phyloP scores from a whole-genome alignment of 2,113 vertebrate species.

The Gasterosteus nipponicus region DNA sequence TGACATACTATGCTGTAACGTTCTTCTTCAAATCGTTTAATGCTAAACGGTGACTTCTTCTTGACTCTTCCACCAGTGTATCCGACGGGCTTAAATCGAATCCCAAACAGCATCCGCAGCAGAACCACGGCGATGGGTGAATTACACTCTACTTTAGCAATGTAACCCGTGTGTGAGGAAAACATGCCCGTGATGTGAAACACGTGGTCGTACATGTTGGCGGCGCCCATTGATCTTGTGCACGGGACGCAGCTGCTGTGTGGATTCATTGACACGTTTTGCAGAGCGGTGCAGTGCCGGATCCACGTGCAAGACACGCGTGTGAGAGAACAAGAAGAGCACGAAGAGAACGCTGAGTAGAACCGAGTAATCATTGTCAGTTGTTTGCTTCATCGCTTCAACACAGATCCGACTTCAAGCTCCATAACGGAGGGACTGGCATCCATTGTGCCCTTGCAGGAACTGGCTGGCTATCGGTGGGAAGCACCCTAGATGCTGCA shows the following conservation, averaged over 20 bases:
- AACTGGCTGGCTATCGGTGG: neutral
- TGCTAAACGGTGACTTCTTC: too few species aligned
- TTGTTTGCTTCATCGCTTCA: neutral
- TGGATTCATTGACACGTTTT: constrained; percentile 3
- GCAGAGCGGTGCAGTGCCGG: neutral
- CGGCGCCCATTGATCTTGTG: constrained; percentile 3
- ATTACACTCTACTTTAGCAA: neutral
- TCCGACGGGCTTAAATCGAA: too few species aligned
- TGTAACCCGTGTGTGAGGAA: neutral
- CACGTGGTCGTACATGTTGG: neutral
- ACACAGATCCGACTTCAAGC: too few species aligned
- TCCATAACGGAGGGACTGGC: neutral
- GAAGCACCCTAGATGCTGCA: neutral
- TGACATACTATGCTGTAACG: too few species aligned
- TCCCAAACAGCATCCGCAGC: neutral
- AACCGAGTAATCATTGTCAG: constrained; percentile 28
- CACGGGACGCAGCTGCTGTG: constrained; percentile 17
- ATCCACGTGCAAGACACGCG: constrained; percentile 3
- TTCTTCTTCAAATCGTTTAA: too few species aligned
- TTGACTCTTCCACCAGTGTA: too few species aligned
- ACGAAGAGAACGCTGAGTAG: neutral
- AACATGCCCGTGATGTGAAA: constrained; percentile 21
- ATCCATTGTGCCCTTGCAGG: neutral
- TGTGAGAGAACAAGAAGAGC: neutral
- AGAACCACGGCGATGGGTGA: neutral